Evolutionary conservation across 1,140 invertebrate species (phyloP), one percentile per base, ranked within the genome.

Genomic region (Linepithema humile): DNA sequence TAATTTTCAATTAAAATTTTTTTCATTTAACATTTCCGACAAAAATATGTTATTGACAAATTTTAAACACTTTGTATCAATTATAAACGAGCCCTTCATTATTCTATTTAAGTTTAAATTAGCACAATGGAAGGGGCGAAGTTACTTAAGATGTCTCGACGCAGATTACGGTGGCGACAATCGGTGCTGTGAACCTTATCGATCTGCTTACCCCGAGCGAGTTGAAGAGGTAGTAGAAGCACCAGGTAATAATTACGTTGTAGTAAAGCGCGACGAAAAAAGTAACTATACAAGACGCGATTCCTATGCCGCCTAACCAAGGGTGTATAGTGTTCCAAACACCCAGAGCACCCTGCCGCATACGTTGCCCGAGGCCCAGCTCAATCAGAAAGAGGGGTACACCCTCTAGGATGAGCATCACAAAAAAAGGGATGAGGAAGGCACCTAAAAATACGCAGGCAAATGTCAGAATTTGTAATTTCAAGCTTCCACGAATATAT

Each of bases 181-280:
- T 80, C 48, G 43, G n/a, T 29, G 48, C n/a, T 29, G 23, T 23
- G 62, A 69, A 80, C 48, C 3, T 55, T 78, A 69, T 78, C 75
- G 74, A 78, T 67, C 62, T 26, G 94, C 95, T 96, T 92, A 98
- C 97, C 95, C 96, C 95, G 93, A 98, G 97, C 91, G 97, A 98
- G 89, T 98, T 98, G 94, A 98, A 98, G 72, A 98, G 96, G 92
- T 99, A 99, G 93, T 97, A 99, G 94, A 99, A 97, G 85, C 98
- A 99, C 99, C 99, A 99, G 55, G 98, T 98, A 90, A 99, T 98
- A 92, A 99, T 99, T 86, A 99, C 98, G 91, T 99, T 99, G 95
- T 99, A 99, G 94, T 99, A 99, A 45, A 99, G 95, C 1, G 97
- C 97, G 23, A 99, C 98, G 91, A 98, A 98, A 65, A 98, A 97